Evolutionary conservation across 2,888 invertebrate species (phyloP), one percentile per base, ranked within the genome.

Genomic region (Zaprionus bogoriensis): DNA sequence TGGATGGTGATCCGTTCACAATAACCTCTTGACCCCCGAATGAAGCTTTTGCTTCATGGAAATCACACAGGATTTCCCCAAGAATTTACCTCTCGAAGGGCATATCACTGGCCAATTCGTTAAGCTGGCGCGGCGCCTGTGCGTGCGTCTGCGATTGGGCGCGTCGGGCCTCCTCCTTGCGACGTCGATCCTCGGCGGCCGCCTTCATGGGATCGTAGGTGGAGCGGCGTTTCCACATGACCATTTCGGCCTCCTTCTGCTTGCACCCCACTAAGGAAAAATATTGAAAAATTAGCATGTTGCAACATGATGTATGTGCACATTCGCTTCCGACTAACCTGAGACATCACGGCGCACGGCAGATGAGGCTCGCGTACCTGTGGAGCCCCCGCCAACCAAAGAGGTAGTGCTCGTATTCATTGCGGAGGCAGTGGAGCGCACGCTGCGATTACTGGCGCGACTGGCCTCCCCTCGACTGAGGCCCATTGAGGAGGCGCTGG

Each of bases 221-320:
- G 84, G 98, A 98, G 67, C 99, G 92, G 61, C 98, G 93, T 89
- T 98, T 97, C 98, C 98, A 99, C 92, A 98, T 98, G 90, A 97
- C 97, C 92, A 97, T 94, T 88, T 96, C 95, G 25, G 95, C 94
- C 90, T 97, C 97, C 90, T 93, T 93, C 85, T 93, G 93, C 90
- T 93, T 93, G 90, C 92, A n/a, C n/a, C n/a, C 92, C 84, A 92
- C 93, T 93, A 88, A 0, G 84, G n/a, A n/a, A n/a, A n/a, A n/a
- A n/a, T n/a, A n/a, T n/a, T n/a, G n/a, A n/a, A n/a, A 30, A 3
- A 44, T 23, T 32, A 12, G 14, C 7, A 14, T 22, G 20, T 9
- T 9, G 19, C 7, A 7, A 12, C 3, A 14, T 2, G 2, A 2
- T 38, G 2, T 1, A n/a, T n/a, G n/a, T 22, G 10, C 5, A n/a